Conservation (phyloP, 2,888 invertebrate species). For the Melinaea marsaeus region DNA sequence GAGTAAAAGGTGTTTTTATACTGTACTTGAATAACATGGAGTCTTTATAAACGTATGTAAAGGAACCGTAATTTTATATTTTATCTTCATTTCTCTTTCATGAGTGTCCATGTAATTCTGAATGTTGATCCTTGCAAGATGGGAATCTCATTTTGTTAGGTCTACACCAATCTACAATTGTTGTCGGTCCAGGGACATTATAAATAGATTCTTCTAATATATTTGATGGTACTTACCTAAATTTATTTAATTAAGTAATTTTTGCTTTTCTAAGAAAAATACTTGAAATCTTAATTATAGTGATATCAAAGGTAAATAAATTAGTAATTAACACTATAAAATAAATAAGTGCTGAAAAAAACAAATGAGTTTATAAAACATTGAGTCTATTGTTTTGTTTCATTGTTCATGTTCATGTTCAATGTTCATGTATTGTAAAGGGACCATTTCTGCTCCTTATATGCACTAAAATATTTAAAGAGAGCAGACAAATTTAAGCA, state of each 20-base stretch:
- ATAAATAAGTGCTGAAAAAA: no score
- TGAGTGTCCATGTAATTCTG: constrained; percentile 74
- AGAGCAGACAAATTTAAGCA: no score
- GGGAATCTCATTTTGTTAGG: constrained; percentile 64
- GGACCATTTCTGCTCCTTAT: no score
- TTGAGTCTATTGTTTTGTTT: no score
- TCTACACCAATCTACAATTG: constrained; percentile 71
- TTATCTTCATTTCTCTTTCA: constrained; percentile 69
- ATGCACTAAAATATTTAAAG: background rate
- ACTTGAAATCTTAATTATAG: background rate
- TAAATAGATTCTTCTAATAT: constrained; percentile 72
- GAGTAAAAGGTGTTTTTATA: constrained; percentile 19
- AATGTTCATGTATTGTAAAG: no score
- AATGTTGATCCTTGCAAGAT: constrained; percentile 75
- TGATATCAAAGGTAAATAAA: no score
- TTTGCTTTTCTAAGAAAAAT: constrained; percentile 64
- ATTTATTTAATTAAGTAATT: constrained; percentile 60
- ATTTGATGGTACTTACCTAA: constrained; percentile 63
- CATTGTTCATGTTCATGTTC: no score
- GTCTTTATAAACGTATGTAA: constrained; percentile 66
- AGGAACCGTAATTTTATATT: constrained; percentile 65
- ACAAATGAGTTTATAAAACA: no score
- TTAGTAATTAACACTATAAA: background rate
- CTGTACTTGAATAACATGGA: constrained; percentile 66
- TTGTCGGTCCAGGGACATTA: constrained; percentile 65